Percentiles rank a stretch among this genome's conserved stretches.
Evolutionary conservation across 2,888 invertebrate genomes (phyloP).

Genomic region (Callosobruchus maculatus): DNA sequence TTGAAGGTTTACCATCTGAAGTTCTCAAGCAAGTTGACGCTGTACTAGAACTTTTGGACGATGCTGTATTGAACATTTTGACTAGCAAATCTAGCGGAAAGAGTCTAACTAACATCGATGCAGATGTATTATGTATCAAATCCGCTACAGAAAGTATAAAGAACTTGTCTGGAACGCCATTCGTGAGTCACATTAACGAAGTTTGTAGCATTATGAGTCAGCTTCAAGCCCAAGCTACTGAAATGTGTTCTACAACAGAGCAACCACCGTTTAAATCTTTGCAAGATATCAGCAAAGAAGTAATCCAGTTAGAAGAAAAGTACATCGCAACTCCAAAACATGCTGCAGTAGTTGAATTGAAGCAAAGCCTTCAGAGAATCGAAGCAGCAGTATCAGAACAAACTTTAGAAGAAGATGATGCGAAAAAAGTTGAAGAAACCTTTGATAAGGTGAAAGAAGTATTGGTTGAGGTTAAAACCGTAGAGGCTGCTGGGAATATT

Average conservation of each 20-base stretch:
- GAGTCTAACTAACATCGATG: background rate
- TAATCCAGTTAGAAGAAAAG: background rate
- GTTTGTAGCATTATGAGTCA: background rate
- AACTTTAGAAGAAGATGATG: background rate
- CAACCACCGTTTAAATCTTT: background rate
- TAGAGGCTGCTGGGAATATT: background rate
- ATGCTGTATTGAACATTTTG: background rate
- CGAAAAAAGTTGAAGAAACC: slow-evolving; percentile 2
- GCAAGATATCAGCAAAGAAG: background rate
- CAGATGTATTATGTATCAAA: background rate
- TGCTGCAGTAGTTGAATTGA: background rate
- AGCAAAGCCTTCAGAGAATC: background rate
- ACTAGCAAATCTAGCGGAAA: background rate
- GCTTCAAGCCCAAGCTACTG: background rate
- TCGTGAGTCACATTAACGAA: background rate
- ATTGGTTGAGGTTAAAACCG: background rate
- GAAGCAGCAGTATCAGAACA: background rate
- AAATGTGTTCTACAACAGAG: background rate
- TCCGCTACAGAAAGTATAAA: background rate
- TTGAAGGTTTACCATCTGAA: background rate
- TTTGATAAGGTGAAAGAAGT: slow-evolving; percentile 1
- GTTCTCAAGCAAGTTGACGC: background rate
- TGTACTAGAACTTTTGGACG: background rate
- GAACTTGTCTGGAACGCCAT: background rate
- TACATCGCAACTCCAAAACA: background rate